A percentile compares a stretch with the other conserved stretches of the same genome.
Conservation (phyloP, 2,888 invertebrate genomes). For the Leptopterna dolabrata region DNA sequence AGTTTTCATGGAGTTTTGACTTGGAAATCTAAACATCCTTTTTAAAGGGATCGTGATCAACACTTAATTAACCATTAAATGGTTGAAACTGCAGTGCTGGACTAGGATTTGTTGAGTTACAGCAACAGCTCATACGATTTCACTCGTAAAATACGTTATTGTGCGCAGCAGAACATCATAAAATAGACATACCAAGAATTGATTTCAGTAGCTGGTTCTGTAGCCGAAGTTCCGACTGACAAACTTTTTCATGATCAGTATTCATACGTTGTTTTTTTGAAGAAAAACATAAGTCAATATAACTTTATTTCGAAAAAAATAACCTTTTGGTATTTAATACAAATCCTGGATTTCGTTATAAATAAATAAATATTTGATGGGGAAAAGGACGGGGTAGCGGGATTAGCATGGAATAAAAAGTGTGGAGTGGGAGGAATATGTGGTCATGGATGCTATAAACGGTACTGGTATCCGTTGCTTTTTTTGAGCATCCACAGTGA, state of each 20-base stretch:
- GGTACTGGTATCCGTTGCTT: not conserved
- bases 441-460: not conserved
- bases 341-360: not conserved
- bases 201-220: not conserved
- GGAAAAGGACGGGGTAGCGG: not conserved
- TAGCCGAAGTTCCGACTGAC: not conserved
- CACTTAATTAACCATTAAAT: not conserved
- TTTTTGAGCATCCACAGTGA: not conserved
- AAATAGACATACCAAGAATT: not conserved
- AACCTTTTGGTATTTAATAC: not conserved
- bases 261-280: not conserved
- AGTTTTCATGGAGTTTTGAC: no score
- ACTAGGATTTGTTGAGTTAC: not conserved
- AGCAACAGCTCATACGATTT: not conserved
- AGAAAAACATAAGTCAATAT: not conserved
- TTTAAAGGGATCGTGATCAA: not conserved
- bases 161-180: not conserved
- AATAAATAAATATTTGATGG: not conserved
- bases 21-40: not conserved
- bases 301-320: not conserved
- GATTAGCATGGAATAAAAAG: conserved; percentile 23
- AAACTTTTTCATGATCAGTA: not conserved
- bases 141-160: not conserved
- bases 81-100: not conserved
- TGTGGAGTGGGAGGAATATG: not conserved